Percentiles rank a stretch among this genome's conserved stretches.
phyloP scores from a whole-genome alignment of 1,140 invertebrate genomes.

The Zaprionus ornatus region DNA sequence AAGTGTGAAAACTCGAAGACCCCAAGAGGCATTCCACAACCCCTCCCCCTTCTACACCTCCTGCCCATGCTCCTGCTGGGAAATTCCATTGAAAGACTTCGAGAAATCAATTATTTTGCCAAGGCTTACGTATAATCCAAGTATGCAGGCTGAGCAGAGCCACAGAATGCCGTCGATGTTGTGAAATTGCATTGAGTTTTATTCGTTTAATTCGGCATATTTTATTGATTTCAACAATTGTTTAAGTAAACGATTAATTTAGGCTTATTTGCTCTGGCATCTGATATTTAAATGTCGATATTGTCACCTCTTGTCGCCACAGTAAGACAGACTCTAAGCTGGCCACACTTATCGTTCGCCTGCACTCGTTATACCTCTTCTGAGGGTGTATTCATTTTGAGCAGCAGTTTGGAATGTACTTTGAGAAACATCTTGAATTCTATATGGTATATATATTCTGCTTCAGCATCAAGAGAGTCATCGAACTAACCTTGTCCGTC shows the following conservation, averaged over 20 bases:
- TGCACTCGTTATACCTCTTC: neutral
- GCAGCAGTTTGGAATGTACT: too few species aligned
- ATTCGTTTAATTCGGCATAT: neutral
- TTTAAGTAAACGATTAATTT: neutral
- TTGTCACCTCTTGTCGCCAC: neutral
- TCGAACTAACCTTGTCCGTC: too few species aligned
- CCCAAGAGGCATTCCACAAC: neutral
- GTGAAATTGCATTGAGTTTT: neutral
- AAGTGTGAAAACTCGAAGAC: conserved; percentile 4
- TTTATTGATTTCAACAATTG: neutral
- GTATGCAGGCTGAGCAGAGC: neutral
- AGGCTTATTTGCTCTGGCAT: neutral
- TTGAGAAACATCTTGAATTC: too few species aligned
- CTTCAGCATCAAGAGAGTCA: too few species aligned
- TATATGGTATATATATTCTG: too few species aligned
- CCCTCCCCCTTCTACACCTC: too few species aligned
- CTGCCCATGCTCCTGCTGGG: accelerated
- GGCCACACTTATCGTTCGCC: neutral
- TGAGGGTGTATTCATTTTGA: too few species aligned
- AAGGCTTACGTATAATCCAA: neutral
- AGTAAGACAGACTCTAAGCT: neutral
- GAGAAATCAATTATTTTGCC: neutral
- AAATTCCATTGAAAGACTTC: neutral
- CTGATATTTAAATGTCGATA: too few species aligned
- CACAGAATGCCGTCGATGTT: neutral